Base-by-base conservation (phyloP, 2,797 vertebrate species). In the Tachyglossus aculeatus region DNA sequence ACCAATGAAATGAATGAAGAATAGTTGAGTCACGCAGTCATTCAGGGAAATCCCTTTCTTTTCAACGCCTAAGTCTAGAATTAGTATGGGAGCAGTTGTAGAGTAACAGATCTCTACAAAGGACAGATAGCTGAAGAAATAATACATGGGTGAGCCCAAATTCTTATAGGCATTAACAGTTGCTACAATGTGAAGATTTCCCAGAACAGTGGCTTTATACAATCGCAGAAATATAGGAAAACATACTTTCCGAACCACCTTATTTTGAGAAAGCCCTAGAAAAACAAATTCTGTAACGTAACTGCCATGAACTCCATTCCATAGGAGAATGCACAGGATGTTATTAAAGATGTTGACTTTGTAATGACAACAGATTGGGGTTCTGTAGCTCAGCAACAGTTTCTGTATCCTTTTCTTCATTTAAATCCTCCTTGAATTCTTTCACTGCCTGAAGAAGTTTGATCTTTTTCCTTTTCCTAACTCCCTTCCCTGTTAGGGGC, bases 1-100 rank as follows among this genome's bases (percentile, higher is more conserved):
- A 38, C 68, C 85, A 27, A 82, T 84, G 39, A 88, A 72, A 33
- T 85, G 78, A 0, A 61, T 5, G 15, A 45, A 37, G 54, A 61
- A 54, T 21, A 61, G 67, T 50, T 70, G 57, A 22, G 32, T 14
- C 33, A 47, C 47, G 38, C 50, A 61, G 5, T 34, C 21, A n/a
- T 21, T 41, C 38, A 61, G 39, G 16, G 67, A 61, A 34, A 70
- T 70, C 34, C n/a, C 54, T 41, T 47, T 70, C 25, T 53, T 22
- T 24, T 70, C 33, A 19, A 22, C 57, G 39, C 27, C 13, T 14
- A 60, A 54, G 8, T 70, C 50, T 14, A 2, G 9, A 16, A 81
- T 66, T 15, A 86, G 18, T 27, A 68, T 81, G 29, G 81, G 70
- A 12, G 57, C 21, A 6, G 71, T 68, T 25, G 54, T 36, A 22